Evolutionary conservation across 2,797 vertebrate genomes (phyloP).

Genomic region (Girardinus metallicus): DNA sequence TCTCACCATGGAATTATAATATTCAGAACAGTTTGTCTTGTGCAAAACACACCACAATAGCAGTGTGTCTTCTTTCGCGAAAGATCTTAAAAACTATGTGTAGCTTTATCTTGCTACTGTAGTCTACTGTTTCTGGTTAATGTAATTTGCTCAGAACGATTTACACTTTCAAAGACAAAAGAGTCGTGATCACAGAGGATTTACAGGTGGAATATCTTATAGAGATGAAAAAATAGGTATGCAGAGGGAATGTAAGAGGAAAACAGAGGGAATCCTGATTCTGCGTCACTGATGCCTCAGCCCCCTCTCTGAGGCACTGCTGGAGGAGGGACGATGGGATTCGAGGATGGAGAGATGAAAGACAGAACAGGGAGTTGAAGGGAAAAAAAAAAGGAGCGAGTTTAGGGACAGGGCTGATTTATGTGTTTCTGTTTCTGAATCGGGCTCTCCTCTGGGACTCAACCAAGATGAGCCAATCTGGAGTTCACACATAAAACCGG

Average conservation of each 20-base stretch:
- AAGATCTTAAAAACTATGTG: slow-evolving; percentile 3
- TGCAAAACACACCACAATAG: slow-evolving; percentile 10
- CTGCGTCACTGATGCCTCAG: slow-evolving; percentile 75
- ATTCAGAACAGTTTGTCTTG: slow-evolving; percentile 9
- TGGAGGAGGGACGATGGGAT: slow-evolving; percentile 46
- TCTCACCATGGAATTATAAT: slow-evolving; percentile 54
- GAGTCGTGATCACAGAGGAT: slow-evolving; percentile 4
- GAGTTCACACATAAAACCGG: slow-evolving; percentile 29
- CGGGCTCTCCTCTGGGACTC: slow-evolving; percentile 65
- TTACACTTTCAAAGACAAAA: background rate
- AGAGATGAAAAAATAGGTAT: slow-evolving; percentile 37
- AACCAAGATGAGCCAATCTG: slow-evolving; percentile 53
- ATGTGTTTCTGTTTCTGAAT: slow-evolving; percentile 76
- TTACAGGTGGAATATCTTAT: slow-evolving; percentile 24
- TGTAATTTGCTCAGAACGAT: slow-evolving; percentile 7
- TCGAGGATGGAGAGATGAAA: slow-evolving; percentile 66
- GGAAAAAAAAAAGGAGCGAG: slow-evolving; percentile 37
- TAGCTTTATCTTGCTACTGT: background rate
- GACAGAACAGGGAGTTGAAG: slow-evolving; percentile 38
- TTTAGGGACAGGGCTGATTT: slow-evolving; percentile 77
- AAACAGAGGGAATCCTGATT: slow-evolving; percentile 77
- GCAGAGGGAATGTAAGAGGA: slow-evolving; percentile 26
- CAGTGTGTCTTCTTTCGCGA: background rate
- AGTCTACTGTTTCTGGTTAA: background rate
- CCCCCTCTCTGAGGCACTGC: slow-evolving; percentile 50